Percentiles rank a stretch among this genome's conserved stretches.
phyloP scores from a whole-genome alignment of 2,113 vertebrate species.

The Pluvianellus socialis region DNA sequence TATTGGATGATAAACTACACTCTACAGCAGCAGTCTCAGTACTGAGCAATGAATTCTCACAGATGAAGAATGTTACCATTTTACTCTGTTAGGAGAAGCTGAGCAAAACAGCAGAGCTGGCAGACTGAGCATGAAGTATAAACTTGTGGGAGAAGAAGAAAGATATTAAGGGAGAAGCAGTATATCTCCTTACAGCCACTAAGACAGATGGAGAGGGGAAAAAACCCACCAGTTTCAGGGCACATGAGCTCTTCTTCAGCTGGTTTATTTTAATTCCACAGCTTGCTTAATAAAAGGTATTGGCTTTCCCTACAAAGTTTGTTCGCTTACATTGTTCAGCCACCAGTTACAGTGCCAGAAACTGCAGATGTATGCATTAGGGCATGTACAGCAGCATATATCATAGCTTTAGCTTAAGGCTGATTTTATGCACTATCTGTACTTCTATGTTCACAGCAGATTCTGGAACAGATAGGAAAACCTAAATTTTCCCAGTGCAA shows the following conservation, averaged over 20 bases:
- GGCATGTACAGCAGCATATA: background rate
- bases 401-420: background rate
- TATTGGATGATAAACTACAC: background rate
- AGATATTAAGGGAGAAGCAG: background rate
- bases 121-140: background rate
- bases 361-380: background rate
- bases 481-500: background rate
- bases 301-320: slow-evolving; percentile 14
- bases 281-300: slow-evolving; percentile 22
- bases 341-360: background rate
- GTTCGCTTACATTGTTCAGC: background rate
- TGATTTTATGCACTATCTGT: background rate
- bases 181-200: background rate
- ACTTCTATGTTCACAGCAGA: background rate
- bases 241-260: background rate
- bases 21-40: background rate
- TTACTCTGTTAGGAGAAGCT: background rate
- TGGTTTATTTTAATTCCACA: slow-evolving; percentile 32
- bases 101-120: background rate
- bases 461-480: background rate
- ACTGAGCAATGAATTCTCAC: background rate
- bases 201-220: background rate
- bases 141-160: background rate
- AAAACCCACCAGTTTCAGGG: background rate
- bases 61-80: background rate